A percentile compares a stretch with the other conserved stretches of the same genome.
Conservation (phyloP, 2,113 vertebrate genomes). For the Hepsetus odoe region DNA sequence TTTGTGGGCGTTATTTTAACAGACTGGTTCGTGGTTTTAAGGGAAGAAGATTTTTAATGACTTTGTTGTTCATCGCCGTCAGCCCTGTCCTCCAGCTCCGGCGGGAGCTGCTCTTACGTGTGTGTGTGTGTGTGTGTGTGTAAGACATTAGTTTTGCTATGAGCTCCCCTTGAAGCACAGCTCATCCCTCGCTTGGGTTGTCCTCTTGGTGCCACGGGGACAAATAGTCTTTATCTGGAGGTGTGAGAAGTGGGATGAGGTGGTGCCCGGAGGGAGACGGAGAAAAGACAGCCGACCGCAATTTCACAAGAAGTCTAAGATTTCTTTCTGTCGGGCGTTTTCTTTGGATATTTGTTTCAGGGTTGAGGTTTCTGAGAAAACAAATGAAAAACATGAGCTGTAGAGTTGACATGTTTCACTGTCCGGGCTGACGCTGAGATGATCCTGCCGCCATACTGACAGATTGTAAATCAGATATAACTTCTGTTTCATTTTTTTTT, state of each 20-base stretch:
- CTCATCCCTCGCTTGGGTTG: background rate
- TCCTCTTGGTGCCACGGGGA: background rate
- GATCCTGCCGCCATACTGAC: too few species aligned
- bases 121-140: background rate
- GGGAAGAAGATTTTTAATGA: background rate
- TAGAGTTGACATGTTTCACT: too few species aligned
- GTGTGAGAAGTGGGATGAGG: slow-evolving; percentile 42
- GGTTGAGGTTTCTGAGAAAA: background rate
- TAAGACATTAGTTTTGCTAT: background rate
- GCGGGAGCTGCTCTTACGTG: background rate
- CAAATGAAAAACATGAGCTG: too few species aligned
- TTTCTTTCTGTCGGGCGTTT: background rate
- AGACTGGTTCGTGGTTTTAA: background rate
- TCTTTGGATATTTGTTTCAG: background rate
- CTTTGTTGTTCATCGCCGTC: background rate
- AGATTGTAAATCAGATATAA: too few species aligned
- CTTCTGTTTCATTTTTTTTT: too few species aligned
- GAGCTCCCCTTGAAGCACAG: background rate
- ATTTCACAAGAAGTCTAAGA: slow-evolving; percentile 10
- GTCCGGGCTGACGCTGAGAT: too few species aligned
- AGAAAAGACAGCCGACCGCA: background rate
- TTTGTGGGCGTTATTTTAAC: background rate
- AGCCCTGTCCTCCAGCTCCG: background rate
- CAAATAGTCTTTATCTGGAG: background rate
- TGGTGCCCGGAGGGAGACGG: slow-evolving; percentile 45